phyloP scores from a whole-genome alignment of 2,797 vertebrate genomes.

The Percopsis omiscomaycus region DNA sequence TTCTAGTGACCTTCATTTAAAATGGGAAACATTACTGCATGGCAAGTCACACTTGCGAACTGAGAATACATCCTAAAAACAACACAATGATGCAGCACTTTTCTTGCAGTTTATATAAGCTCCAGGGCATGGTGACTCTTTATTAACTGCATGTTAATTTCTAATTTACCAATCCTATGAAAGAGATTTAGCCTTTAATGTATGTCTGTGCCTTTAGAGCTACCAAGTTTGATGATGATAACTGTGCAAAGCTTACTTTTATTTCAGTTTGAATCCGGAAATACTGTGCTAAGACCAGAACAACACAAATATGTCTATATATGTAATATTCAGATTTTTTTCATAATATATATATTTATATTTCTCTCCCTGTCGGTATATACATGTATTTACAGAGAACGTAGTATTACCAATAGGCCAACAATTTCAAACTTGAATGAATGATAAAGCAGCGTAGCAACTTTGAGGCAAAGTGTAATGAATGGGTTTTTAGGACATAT shows the following conservation, averaged over 20 bases:
- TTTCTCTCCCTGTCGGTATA: constrained; percentile 56
- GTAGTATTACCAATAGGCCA: constrained; percentile 62
- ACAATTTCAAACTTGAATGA: constrained; percentile 43
- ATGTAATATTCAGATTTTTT: constrained; percentile 32
- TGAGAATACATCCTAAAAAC: constrained; percentile 8
- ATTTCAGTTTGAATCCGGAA: constrained; percentile 46
- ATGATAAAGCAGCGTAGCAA: constrained; percentile 61
- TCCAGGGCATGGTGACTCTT: constrained; percentile 27
- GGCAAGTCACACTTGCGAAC: neutral
- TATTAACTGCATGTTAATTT: neutral
- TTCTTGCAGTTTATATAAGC: constrained; percentile 29
- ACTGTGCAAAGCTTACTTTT: constrained; percentile 32
- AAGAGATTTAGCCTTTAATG: constrained; percentile 36
- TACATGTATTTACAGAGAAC: constrained; percentile 64
- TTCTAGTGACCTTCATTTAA: neutral
- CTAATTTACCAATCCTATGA: constrained; percentile 36
- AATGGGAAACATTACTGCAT: neutral
- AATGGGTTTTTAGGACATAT: constrained; percentile 36
- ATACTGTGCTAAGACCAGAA: constrained; percentile 59
- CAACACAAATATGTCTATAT: constrained; percentile 44
- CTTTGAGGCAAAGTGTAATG: constrained; percentile 51
- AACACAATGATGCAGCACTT: constrained; percentile 15
- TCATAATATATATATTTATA: constrained; percentile 42
- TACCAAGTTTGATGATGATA: constrained; percentile 18
- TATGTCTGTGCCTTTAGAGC: constrained; percentile 28